A percentile compares a stretch with the other conserved stretches of the same genome.
Evolutionary conservation across 2,888 invertebrate genomes (phyloP).

Genomic region (Xestia rhomboidea): DNA sequence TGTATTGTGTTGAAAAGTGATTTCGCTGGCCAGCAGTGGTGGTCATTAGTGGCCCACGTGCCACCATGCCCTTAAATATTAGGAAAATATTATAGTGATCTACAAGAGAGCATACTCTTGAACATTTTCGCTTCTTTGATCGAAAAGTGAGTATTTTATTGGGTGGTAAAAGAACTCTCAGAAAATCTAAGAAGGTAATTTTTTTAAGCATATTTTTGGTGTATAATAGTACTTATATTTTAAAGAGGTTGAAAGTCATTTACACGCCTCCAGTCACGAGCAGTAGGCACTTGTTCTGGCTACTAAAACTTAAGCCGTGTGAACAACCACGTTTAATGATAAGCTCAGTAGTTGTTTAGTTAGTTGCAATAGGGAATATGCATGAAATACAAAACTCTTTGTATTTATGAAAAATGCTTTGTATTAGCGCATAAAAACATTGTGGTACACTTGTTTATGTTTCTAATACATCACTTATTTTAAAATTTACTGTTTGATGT

Average conservation of each 20-base stretch:
- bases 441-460: no score
- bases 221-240: neutral
- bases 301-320: neutral
- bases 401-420: no score
- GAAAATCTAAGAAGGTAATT: neutral
- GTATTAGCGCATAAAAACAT: no score
- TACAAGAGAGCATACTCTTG: neutral
- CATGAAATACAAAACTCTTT: no score
- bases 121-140: neutral
- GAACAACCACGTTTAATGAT: neutral
- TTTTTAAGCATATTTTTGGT: conserved; percentile 19
- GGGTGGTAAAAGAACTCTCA: neutral
- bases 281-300: neutral
- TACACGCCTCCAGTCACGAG: neutral
- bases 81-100: neutral
- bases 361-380: no score
- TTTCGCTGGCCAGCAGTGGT: neutral
- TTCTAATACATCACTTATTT: no score
- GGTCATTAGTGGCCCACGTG: neutral
- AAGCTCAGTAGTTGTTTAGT: neutral
- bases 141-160: conserved; percentile 13
- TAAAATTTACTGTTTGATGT: no score
- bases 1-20: neutral
- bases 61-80: neutral
- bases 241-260: neutral